phyloP scores from a whole-genome alignment of 2,888 invertebrate genomes.

The Nasonovia ribisnigri region DNA sequence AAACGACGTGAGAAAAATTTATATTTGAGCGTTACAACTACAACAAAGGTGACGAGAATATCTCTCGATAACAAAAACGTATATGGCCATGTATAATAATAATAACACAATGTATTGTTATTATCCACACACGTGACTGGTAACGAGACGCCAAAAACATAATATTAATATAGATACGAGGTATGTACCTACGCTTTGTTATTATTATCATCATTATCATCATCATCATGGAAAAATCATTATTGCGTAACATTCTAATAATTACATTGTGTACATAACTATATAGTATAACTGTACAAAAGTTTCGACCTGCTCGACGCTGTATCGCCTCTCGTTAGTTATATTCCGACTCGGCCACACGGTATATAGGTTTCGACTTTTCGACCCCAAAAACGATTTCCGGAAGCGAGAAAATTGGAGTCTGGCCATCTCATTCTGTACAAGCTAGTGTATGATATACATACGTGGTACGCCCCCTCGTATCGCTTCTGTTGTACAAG shows the following conservation, averaged over 20 bases:
- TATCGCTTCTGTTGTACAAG: neutral
- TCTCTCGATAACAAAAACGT: neutral
- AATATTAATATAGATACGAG: neutral
- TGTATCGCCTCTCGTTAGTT: neutral
- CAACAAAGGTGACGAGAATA: neutral
- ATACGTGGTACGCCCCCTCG: neutral
- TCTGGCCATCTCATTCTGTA: neutral
- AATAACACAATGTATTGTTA: neutral
- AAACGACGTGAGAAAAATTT: neutral
- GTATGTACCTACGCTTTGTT: neutral
- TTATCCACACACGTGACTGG: neutral
- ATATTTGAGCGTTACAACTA: neutral
- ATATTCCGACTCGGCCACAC: neutral
- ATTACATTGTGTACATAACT: neutral
- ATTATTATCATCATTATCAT: neutral
- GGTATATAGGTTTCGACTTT: too few relatives aligned
- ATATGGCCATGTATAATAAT: neutral
- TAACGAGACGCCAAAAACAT: neutral
- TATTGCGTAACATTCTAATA: neutral
- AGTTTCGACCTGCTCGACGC: neutral
- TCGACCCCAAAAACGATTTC: neutral
- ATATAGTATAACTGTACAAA: neutral
- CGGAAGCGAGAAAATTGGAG: conserved; percentile 16
- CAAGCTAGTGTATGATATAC: neutral
- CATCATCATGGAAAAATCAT: neutral